phyloP scores from a whole-genome alignment of 2,888 invertebrate species.

The Zaprionus bogoriensis region DNA sequence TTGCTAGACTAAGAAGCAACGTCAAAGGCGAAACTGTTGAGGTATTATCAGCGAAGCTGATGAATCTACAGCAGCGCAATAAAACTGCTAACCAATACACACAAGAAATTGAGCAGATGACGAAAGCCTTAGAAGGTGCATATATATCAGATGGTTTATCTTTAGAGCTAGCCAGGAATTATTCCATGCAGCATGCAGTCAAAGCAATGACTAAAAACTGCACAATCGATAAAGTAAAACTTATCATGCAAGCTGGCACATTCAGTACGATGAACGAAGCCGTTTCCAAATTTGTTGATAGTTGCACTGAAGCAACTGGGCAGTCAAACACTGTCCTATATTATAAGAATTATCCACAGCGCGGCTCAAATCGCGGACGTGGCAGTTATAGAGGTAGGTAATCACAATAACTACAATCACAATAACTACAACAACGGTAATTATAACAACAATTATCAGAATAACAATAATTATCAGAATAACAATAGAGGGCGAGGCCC shows the following conservation, averaged over 20 bases:
- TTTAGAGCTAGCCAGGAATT: no score
- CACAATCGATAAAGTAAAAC: constrained; percentile 15
- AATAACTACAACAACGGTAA: constrained; percentile 1
- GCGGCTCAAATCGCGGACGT: not conserved
- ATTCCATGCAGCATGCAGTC: not conserved
- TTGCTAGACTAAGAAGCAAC: no score
- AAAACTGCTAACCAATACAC: constrained; percentile 7
- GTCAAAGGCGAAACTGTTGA: not conserved
- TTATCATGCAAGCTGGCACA: constrained; percentile 14
- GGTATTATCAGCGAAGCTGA: not conserved
- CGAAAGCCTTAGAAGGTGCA: constrained; percentile 11
- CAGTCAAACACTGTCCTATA: constrained; percentile 7
- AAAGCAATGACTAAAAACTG: constrained; percentile 25
- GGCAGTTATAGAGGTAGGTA: not conserved
- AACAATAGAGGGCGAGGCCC: not conserved
- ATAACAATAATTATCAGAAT: not conserved
- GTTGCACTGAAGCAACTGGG: no score
- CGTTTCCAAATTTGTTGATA: constrained; percentile 16
- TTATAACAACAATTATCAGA: not conserved
- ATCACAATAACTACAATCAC: not conserved
- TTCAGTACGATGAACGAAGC: constrained; percentile 19
- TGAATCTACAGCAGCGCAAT: not conserved
- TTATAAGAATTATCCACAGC: constrained; percentile 5
- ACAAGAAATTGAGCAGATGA: constrained; percentile 2
- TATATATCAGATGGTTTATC: constrained; percentile 7